phyloP scores from a whole-genome alignment of 92 coral and sea anemone species.

The Zoanthus solanderi region DNA sequence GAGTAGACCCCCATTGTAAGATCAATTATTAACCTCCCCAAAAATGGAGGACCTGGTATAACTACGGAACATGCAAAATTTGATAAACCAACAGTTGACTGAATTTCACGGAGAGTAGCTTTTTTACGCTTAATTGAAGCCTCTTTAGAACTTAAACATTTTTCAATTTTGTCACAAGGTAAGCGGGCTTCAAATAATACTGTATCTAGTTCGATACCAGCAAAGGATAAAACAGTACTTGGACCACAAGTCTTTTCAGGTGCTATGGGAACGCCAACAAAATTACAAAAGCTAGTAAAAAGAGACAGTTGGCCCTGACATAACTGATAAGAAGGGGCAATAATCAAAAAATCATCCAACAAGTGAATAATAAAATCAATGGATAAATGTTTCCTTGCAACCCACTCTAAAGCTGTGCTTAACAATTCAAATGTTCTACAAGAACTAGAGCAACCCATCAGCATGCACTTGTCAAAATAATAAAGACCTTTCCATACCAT shows the following conservation, averaged over 20 bases:
- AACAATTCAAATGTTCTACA: conserved; percentile 59
- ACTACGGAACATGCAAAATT: conserved; percentile 51
- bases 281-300: conserved; percentile 36
- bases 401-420: conserved; percentile 64
- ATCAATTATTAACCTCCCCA: conserved; percentile 48
- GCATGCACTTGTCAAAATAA: conserved; percentile 43
- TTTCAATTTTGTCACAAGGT: conserved; percentile 28
- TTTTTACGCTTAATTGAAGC: conserved; percentile 28
- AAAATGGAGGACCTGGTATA: conserved; percentile 53
- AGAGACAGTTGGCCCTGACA: conserved; percentile 43
- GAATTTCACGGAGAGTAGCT: conserved; percentile 21
- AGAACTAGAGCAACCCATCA: conserved; percentile 51
- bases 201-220: conserved; percentile 47
- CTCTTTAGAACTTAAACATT: conserved; percentile 13
- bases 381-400: conserved; percentile 49
- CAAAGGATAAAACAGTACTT: conserved; percentile 20
- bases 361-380: conserved; percentile 44
- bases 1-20: conserved; percentile 44
- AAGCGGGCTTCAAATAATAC: conserved; percentile 21
- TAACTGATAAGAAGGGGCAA: background rate
- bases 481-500: conserved; percentile 45
- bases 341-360: conserved; percentile 65
- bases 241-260: conserved; percentile 72
- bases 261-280: conserved; percentile 64
- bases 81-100: conserved; percentile 36